A percentile compares a stretch with the other conserved stretches of the same genome.
phyloP scores from a whole-genome alignment of 2,113 vertebrate genomes.

The Euleptes europaea region DNA sequence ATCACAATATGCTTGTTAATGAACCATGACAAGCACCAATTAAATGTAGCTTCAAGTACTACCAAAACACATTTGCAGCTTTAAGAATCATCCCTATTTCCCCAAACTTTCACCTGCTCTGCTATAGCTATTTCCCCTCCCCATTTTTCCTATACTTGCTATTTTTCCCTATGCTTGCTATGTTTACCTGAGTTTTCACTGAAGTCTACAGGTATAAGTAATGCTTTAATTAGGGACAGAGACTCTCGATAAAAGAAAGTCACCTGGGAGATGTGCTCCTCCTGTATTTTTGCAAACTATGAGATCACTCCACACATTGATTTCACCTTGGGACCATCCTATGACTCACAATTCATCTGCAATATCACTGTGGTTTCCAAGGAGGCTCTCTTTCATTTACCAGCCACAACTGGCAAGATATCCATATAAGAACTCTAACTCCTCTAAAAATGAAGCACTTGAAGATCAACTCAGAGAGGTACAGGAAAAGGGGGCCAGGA shows the following conservation, averaged over 20 bases:
- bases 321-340: slow-evolving; percentile 15
- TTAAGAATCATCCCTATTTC: not conserved
- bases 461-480: not conserved
- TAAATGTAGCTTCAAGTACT: not conserved
- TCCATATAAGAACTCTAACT: not conserved
- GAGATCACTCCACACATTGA: not conserved
- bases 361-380: slow-evolving; percentile 11
- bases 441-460: not conserved
- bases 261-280: not conserved
- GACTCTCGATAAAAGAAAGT: not conserved
- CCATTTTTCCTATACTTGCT: not conserved
- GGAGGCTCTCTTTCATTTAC: slow-evolving; percentile 23
- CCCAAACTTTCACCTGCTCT: not conserved
- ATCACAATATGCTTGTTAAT: not conserved
- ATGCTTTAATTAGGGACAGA: slow-evolving; percentile 23
- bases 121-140: not conserved
- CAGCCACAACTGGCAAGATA: not conserved
- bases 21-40: not conserved
- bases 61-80: not conserved
- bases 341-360: slow-evolving; percentile 9
- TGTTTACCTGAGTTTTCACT: not conserved
- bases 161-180: not conserved
- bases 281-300: slow-evolving; percentile 4
- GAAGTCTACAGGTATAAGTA: not conserved
- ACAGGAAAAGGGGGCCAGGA: not conserved